Evolutionary conservation across 2,797 vertebrate genomes (phyloP), one percentile per base, ranked within the genome.

Genomic region (Anas georgica): DNA sequence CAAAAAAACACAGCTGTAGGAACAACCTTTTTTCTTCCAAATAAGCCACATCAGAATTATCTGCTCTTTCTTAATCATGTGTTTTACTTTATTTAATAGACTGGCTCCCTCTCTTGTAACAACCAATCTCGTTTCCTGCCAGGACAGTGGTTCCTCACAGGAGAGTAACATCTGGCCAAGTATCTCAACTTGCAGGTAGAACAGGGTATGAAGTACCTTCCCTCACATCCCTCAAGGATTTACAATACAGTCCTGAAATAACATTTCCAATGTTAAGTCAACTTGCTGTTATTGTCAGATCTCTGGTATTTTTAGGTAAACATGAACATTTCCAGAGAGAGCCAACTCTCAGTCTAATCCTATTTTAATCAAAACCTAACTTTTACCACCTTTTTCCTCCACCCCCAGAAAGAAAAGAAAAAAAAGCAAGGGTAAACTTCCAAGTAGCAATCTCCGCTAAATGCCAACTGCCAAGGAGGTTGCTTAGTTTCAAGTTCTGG

Each of bases 141-240:
- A 17, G 50, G 4, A 62, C 21, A 45, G 9, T 28, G 43, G 31
- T 9, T 84, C 18, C 28, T 33, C 20, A 48, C 0, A 37, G 17
- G 4, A 70, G 18, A 69, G n/a, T 76, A 82, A 83, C 1, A 3
- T 52, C 50, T 67, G 12, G 35, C 43, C 46, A 91, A 55, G 79
- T 85, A 31, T 12, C 15, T 67, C 2, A 8, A 59, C 20, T 69
- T 17, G 4, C 6, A 8, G 2, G 0, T 62, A 25, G 2, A 46
- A 54, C 4, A 83, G 20, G 55, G 33, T 6, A 54, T 5, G 21
- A 25, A 50, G 15, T 31, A 58, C 31, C 11, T 39, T 8, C 2
- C 28, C 22, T 25, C 18, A 31, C 2, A 18, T 43, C 26, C 50
- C 43, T n/a, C 41, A 41, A 72, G 10, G 39, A 45, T 15, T 48